A percentile compares a stretch with the other conserved stretches of the same genome.
Conservation (phyloP, 2,888 invertebrate species). For the Clostera curtula region DNA sequence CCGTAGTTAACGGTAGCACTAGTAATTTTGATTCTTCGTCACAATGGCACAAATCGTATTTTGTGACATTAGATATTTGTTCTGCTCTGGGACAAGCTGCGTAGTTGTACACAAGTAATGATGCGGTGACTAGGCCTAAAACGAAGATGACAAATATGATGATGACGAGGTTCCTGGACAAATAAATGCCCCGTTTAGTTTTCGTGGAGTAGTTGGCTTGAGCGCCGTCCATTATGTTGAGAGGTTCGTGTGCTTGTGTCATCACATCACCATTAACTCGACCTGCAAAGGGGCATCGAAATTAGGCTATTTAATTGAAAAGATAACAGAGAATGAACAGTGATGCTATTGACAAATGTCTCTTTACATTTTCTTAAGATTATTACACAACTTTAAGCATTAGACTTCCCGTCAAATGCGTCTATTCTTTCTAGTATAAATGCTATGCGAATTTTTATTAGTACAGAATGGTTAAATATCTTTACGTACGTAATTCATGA, state of each 20-base stretch:
- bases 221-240: conserved; percentile 76
- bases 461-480: too few relatives aligned
- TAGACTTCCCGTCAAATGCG: too few relatives aligned
- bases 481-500: too few relatives aligned
- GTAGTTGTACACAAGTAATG: conserved; percentile 85
- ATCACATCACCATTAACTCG: conserved; percentile 64
- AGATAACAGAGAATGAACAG: too few relatives aligned
- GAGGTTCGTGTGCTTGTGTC: conserved; percentile 65
- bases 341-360: too few relatives aligned
- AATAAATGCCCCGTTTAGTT: conserved; percentile 74
- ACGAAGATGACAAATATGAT: conserved; percentile 78
- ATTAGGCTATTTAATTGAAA: too few relatives aligned
- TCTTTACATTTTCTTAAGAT: too few relatives aligned
- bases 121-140: conserved; percentile 79
- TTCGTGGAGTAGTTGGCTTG: conserved; percentile 79
- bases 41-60: conserved; percentile 57
- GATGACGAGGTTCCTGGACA: conserved; percentile 78
- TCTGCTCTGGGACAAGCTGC: conserved; percentile 77
- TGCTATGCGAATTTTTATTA: too few relatives aligned
- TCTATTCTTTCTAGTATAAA: too few relatives aligned
- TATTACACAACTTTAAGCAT: too few relatives aligned
- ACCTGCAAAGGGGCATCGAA: conserved; percentile 33
- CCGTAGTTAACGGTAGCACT: conserved; percentile 57
- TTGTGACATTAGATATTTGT: conserved; percentile 58
- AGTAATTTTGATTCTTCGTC: conserved; percentile 56